phyloP scores from a whole-genome alignment of 2,113 vertebrate species.

The Melozone crissalis region DNA sequence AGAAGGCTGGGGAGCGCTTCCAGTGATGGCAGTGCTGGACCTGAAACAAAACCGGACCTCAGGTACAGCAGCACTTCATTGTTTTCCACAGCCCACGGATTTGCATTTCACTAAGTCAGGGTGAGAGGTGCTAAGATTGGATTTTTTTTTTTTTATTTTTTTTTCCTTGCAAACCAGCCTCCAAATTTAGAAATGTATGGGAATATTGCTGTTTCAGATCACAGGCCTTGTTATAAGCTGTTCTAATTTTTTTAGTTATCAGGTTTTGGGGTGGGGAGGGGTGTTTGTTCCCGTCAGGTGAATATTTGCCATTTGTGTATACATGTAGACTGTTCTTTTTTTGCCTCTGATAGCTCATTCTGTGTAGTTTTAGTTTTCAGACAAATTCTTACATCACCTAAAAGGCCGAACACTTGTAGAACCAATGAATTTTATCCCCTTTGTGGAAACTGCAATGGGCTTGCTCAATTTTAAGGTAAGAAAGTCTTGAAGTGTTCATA shows the following conservation, averaged over 20 bases:
- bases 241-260: neutral
- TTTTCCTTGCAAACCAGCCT: slow-evolving; percentile 30
- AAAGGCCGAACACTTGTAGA: slow-evolving; percentile 88
- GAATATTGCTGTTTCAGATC: slow-evolving; percentile 19
- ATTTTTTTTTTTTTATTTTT: neutral
- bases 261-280: neutral
- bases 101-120: slow-evolving; percentile 58
- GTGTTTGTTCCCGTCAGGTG: slow-evolving; percentile 31
- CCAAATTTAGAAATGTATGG: slow-evolving; percentile 40
- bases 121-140: slow-evolving; percentile 56
- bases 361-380: slow-evolving; percentile 90
- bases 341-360: slow-evolving; percentile 10
- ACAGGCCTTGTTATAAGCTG: neutral
- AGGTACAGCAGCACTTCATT: slow-evolving; percentile 70
- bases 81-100: slow-evolving; percentile 62
- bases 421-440: slow-evolving; percentile 94
- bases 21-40: slow-evolving; percentile 62
- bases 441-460: slow-evolving; percentile 97
- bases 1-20: slow-evolving; percentile 57
- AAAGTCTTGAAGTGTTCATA: slow-evolving; percentile 29
- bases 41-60: slow-evolving; percentile 67
- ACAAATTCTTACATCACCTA: slow-evolving; percentile 88
- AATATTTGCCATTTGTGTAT: slow-evolving; percentile 7
- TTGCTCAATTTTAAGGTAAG: slow-evolving; percentile 99
- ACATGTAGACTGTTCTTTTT: neutral